Base-by-base conservation (phyloP, 23 tunicate species). In the Styela plicata region DNA sequence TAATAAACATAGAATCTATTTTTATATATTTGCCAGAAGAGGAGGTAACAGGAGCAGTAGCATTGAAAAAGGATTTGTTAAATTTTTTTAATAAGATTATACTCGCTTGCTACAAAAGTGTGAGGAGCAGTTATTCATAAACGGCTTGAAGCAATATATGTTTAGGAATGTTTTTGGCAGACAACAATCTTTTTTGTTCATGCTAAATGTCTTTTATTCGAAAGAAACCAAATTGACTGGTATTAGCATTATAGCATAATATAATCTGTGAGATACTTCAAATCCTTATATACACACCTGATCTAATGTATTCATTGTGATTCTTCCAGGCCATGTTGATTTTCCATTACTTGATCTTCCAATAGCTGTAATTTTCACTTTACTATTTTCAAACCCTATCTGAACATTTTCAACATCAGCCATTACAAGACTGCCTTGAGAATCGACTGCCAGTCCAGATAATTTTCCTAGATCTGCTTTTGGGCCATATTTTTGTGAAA, bases 241-340 rank as follows among this genome's bases (percentile, higher is more conserved):
- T n/a, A n/a, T n/a, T n/a, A n/a, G n/a, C n/a, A n/a, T n/a, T 31
- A 78, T 27, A 78, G 20, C 57, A 0, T 64, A 27, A n/a, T 19
- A 0, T 19, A 18, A n/a, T 21, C 61, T 78, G 74, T 78, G 24
- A 17, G 18, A 21, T 53, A 21, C 61, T 57, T 57, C 74, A 31
- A 22, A 30, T 24, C 32, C 44, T 69, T 80, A 26, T 23, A 1
- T 10, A 24, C 34, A 37, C 74, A 88, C 92, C 84, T 88, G 87
- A 63, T 88, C 87, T 34, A 66, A 67, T 24, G 35, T 69, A 78
- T 88, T 88, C 23, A 88, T 73, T 77, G 87, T 87, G 33, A 88
- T 76, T 61, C 87, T 79, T 34, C 92, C 92, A 35, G 74, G 76
- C 92, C 92, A 88, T 33, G 80, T 85, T 25, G 92, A 78, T 83